Base-by-base conservation (phyloP, 1,140 invertebrate species). In the Stegodyphus mimosarum region DNA sequence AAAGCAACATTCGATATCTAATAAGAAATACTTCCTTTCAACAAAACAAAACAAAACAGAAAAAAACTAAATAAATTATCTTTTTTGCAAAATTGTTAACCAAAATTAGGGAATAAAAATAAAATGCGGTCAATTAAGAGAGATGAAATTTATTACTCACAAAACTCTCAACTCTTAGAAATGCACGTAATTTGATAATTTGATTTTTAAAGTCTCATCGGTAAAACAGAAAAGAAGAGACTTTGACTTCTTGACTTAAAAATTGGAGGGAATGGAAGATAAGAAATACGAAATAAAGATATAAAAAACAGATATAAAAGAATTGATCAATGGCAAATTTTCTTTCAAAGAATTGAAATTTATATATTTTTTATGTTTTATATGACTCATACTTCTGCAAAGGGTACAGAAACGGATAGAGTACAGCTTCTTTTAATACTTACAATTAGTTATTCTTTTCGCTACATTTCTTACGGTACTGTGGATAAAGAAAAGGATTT, bases 271-370 rank as follows among this genome's bases (percentile, higher is more conserved):
- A 17, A 76, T 64, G 15, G 55, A 17, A 48, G 50, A n/a, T 6
- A n/a, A 15, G 69, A 69, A 78, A 78, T 51, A 69, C 33, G 48
- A 69, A 33, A 15, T 17, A 15, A 69, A 67, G 69, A 69, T 52
- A n/a, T 52, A 78, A 18, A 55, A 53, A 78, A 7, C n/a, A 17
- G 76, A 13, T 78, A 69, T 51, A 69, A 78, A 78, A 53, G 66
- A 78, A 78, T 78, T 78, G 76, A 78, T 78, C 76, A 78, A 64
- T 63, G 67, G 76, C 76, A 78, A 78, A 78, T 78, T 78, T 78
- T 78, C 51, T 63, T 69, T 13, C 76, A 67, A 64, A 78, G 76
- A 78, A 78, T 78, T 69, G 76, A 78, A 69, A 78, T 78, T 78
- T 78, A 78, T 49, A 69, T 78, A 33, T 49, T 18, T 67, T 78